phyloP scores from a whole-genome alignment of 2,888 invertebrate species.

The Tineola bisselliella region DNA sequence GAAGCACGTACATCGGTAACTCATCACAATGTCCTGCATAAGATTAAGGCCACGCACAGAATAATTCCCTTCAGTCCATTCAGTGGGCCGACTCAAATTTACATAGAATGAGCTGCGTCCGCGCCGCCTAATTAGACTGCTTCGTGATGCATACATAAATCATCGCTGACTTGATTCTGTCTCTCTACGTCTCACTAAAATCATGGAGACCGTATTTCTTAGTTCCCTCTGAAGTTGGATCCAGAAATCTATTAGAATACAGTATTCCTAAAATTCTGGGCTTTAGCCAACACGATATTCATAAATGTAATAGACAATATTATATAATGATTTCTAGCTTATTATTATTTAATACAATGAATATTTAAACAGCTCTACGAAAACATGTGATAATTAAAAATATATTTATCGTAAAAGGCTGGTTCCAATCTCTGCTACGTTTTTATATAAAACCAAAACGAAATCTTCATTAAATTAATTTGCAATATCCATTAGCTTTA shows the following conservation, averaged over 20 bases:
- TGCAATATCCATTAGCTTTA: slow-evolving; percentile 3
- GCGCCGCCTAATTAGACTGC: slow-evolving; percentile 48
- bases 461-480: not conserved
- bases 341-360: not conserved
- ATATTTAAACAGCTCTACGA: not conserved
- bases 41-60: slow-evolving; percentile 15
- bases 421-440: not conserved
- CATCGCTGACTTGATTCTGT: slow-evolving; percentile 34
- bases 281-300: not conserved
- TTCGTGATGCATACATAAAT: slow-evolving; percentile 42
- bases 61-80: slow-evolving; percentile 18
- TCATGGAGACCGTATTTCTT: not conserved
- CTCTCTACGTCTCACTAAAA: slow-evolving; percentile 11
- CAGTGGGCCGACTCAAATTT: slow-evolving; percentile 33
- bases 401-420: not conserved
- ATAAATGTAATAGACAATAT: not conserved
- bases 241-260: not conserved
- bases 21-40: not conserved
- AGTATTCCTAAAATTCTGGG: not conserved
- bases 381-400: not conserved
- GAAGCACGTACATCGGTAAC: slow-evolving; percentile 12
- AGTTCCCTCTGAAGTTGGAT: not conserved
- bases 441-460: not conserved
- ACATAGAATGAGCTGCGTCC: slow-evolving; percentile 51
- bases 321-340: not conserved